These are phyloP conservation scores for Dunckerocampus dactyliophorus DNA, from an alignment of 2,113 vertebrate species.

Conservation along the genomic window DNA sequence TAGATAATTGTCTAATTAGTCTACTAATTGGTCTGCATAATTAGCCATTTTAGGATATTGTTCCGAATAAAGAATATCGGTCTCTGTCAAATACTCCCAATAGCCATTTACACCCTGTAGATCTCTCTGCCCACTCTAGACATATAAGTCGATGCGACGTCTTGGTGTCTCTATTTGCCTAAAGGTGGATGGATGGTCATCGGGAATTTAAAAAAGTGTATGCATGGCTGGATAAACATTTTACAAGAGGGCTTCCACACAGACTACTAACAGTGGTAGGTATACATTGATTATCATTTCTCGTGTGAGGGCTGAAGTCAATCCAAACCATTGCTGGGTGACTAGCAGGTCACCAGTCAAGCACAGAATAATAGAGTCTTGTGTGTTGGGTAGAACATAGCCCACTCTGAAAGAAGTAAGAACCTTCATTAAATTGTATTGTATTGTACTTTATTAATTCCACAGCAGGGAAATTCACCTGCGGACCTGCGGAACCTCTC, in stretches of 20 bases:
- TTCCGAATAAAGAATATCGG: conserved; percentile 71
- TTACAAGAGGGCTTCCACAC: not conserved
- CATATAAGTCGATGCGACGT: conserved; percentile 52
- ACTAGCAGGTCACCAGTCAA: not conserved
- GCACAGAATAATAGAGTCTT: not conserved
- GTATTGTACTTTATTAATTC: too few species aligned
- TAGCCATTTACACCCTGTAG: conserved; percentile 44
- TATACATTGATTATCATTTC: not conserved
- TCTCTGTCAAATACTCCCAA: conserved; percentile 53
- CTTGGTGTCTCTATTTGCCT: conserved; percentile 24
- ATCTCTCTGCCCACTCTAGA: conserved; percentile 44
- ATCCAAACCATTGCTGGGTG: not conserved
- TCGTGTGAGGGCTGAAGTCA: not conserved
- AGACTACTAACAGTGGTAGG: not conserved
- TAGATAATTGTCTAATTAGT: conserved; percentile 78
- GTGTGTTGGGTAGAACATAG: not conserved
- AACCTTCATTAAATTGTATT: too few species aligned
- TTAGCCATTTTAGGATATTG: conserved; percentile 77
- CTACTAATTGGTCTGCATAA: conserved; percentile 74
- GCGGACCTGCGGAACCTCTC: too few species aligned
- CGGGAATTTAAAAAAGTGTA: conserved; percentile 8
- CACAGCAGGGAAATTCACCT: too few species aligned
- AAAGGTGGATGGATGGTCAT: conserved; percentile 24
- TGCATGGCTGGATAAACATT: conserved; percentile 2
- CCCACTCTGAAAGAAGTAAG: too few species aligned